These are phyloP conservation scores for Eolophus roseicapilla DNA, from an alignment of 2,113 vertebrate genomes.

Conservation along the genomic window DNA sequence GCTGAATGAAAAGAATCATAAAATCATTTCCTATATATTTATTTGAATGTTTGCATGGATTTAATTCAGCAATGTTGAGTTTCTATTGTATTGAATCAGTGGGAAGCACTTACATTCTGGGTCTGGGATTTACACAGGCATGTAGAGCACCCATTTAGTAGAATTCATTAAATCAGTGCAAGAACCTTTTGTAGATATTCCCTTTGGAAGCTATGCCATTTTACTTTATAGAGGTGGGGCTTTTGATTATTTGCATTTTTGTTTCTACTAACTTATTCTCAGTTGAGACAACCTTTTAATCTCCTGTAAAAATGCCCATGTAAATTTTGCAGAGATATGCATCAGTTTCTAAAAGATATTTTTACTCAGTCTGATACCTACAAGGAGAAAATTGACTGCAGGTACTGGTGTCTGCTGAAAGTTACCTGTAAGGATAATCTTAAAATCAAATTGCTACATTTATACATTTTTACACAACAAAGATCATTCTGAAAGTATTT, in stretches of 20 bases:
- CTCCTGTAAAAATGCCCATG: background rate
- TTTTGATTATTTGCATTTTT: background rate
- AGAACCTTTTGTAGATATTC: background rate
- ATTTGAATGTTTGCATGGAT: constrained; percentile 6
- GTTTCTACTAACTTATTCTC: background rate
- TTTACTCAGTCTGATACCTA: background rate
- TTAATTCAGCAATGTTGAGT: background rate
- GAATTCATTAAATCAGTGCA: background rate
- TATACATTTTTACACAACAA: background rate
- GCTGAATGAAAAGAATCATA: constrained; percentile 14
- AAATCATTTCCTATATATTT: constrained; percentile 22
- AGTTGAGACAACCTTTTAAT: background rate
- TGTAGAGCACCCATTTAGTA: background rate
- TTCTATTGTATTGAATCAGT: constrained; percentile 24
- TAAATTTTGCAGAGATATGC: background rate
- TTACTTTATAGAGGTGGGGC: background rate
- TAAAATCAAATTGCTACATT: background rate
- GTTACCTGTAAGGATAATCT: background rate
- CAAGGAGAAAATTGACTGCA: background rate
- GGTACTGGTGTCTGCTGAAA: background rate
- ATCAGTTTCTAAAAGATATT: background rate
- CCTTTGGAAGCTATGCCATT: background rate
- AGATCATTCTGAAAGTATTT: background rate
- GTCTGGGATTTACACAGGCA: constrained; percentile 2
- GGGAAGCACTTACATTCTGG: constrained; percentile 6